phyloP scores from a whole-genome alignment of 1,140 invertebrate genomes.

The Drosophila azteca region DNA sequence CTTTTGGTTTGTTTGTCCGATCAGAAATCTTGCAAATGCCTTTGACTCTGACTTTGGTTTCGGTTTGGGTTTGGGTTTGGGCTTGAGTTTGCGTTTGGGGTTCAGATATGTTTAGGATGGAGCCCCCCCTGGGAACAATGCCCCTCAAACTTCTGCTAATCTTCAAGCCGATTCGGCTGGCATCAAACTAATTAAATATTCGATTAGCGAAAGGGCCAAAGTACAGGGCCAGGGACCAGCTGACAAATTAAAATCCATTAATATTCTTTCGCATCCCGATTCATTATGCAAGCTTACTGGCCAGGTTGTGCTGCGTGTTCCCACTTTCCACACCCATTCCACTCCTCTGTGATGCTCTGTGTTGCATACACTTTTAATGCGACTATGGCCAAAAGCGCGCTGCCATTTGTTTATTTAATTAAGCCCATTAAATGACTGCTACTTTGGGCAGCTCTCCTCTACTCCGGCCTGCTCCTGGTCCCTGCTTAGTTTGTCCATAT shows the following conservation, averaged over 20 bases:
- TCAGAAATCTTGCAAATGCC: slow-evolving; percentile 51
- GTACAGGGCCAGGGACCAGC: slow-evolving; percentile 28
- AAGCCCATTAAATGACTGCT: slow-evolving; percentile 64
- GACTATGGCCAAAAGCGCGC: slow-evolving; percentile 44
- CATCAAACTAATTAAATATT: slow-evolving; percentile 80
- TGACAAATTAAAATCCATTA: slow-evolving; percentile 66
- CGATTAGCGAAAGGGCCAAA: slow-evolving; percentile 50
- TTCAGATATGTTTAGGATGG: no score
- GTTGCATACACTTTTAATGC: slow-evolving; percentile 67
- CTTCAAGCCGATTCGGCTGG: slow-evolving; percentile 61
- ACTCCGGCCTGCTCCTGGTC: not conserved
- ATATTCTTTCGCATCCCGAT: slow-evolving; percentile 30
- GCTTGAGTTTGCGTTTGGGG: no score
- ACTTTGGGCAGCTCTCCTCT: slow-evolving; percentile 35
- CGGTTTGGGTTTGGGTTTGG: not conserved
- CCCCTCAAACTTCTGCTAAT: slow-evolving; percentile 37
- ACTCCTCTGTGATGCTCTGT: slow-evolving; percentile 8
- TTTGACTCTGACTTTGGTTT: slow-evolving; percentile 27
- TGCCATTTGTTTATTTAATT: slow-evolving; percentile 79
- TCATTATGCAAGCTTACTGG: slow-evolving; percentile 28
- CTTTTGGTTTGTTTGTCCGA: slow-evolving; percentile 35
- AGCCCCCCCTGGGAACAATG: slow-evolving; percentile 17
- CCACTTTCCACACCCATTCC: not conserved
- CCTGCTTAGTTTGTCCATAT: slow-evolving; percentile 18
- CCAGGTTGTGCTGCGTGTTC: slow-evolving; percentile 2